Evolutionary conservation across 2,113 vertebrate species (phyloP), one percentile per base, ranked within the genome.

Genomic region (Xenus cinereus): DNA sequence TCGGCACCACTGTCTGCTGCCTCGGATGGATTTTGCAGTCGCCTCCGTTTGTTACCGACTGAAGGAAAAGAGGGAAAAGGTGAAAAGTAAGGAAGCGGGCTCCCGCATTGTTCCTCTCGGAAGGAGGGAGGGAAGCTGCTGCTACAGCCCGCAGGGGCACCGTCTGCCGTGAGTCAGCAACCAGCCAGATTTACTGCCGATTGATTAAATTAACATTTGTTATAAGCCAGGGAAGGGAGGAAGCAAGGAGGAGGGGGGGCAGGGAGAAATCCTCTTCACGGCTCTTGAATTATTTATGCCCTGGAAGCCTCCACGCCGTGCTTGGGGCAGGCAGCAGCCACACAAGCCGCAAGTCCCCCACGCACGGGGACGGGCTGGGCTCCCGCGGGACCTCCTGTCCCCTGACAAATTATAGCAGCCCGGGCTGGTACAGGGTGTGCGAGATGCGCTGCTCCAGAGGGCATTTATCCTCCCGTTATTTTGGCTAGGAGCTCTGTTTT

Each of bases 191-290:
- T 99, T 99, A 99, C 99, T 98, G 98, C 98, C 98, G 97, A 99
- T 99, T 99, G 99, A 99, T 99, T 99, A 99, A 99, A 99, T 99
- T 99, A 99, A 98, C 99, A 99, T 99, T 99, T 98, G 98, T 99
- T 99, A 99, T 98, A 98, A 98, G 98, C 98, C 98, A 98, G 97
- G 96, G 94, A 97, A 90, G 69, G 84, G 93, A 93, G 87, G 90
- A 82, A 84, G 53, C 28, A 54, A 28, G 16, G 46, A 8, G 43
- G 43, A 20, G 45, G 45, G 30, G 63, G 32, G 15, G 76, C 67
- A 97, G 97, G 95, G 87, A 98, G 93, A 98, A 97, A 95, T 96
- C 89, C 93, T 97, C 96, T 97, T 97, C 98, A 75, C 60, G 82
- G 87, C 96, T 97, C 93, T 97, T 98, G 98, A 98, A 98, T 99